A percentile compares a stretch with the other conserved stretches of the same genome.
Conservation (phyloP, 2,797 vertebrate genomes). For the Ciconia nigra region DNA sequence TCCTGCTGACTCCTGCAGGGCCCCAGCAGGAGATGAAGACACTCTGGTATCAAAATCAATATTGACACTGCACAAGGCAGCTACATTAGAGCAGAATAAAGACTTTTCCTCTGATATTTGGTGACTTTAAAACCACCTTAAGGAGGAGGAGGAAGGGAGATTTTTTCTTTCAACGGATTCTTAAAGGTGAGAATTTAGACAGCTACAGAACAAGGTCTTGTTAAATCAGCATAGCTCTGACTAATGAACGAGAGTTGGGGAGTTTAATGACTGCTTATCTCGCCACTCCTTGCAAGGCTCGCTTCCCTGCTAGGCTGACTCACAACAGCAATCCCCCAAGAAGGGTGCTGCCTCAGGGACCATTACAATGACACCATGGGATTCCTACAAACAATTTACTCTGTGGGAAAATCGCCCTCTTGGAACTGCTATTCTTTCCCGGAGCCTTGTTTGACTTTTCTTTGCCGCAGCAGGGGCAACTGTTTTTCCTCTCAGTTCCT, state of each 20-base stretch:
- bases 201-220: not conserved
- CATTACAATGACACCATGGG: conserved; percentile 60
- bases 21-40: not conserved
- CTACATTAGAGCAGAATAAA: not conserved
- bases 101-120: not conserved
- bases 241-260: not conserved
- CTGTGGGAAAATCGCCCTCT: conserved; percentile 66
- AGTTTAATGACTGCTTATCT: conserved; percentile 63
- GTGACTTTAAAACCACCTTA: not conserved
- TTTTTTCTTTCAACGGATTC: conserved; percentile 10
- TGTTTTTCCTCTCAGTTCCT: not conserved
- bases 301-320: conserved; percentile 58
- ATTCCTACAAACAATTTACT: conserved; percentile 72
- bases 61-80: not conserved
- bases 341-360: conserved; percentile 47
- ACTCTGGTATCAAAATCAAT: not conserved
- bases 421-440: conserved; percentile 47
- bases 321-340: conserved; percentile 56
- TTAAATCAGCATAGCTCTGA: conserved; percentile 10
- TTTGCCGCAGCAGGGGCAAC: conserved; percentile 54
- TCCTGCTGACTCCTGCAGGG: not conserved
- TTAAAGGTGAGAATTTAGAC: conserved; percentile 31
- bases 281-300: conserved; percentile 21
- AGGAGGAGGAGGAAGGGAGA: not conserved
- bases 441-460: conserved; percentile 57